phyloP scores from a whole-genome alignment of 2,797 vertebrate genomes.

The Masticophis lateralis region DNA sequence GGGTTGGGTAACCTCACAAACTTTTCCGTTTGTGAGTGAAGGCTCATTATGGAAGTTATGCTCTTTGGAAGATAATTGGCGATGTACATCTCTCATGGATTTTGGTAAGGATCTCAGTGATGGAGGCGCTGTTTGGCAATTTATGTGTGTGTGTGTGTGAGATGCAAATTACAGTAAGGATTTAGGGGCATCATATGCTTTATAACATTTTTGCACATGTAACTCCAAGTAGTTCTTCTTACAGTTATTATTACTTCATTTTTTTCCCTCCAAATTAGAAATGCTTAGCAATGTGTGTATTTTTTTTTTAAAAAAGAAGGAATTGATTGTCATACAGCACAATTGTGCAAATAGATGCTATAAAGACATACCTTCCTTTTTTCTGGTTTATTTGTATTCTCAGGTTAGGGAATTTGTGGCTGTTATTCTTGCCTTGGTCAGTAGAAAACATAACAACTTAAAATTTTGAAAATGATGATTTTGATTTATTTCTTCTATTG shows the following conservation, averaged over 20 bases:
- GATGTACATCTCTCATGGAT: slow-evolving; percentile 57
- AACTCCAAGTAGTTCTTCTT: neutral
- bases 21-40: slow-evolving; percentile 31
- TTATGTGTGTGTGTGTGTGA: neutral
- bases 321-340: neutral
- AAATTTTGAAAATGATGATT: neutral
- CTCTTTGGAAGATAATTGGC: slow-evolving; percentile 10
- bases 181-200: neutral
- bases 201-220: neutral
- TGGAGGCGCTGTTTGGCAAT: accelerated
- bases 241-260: neutral
- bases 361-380: neutral
- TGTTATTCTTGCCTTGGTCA: neutral
- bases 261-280: neutral
- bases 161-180: neutral
- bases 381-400: neutral
- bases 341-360: neutral
- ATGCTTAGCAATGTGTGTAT: neutral
- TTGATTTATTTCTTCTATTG: neutral
- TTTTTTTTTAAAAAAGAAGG: neutral
- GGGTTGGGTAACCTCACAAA: slow-evolving; percentile 64
- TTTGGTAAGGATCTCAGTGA: slow-evolving; percentile 51
- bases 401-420: neutral
- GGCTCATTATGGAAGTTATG: slow-evolving; percentile 63
- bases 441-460: neutral